Percentiles rank a stretch among this genome's conserved stretches.
These are phyloP conservation scores for Muschampia plurimacula DNA, from an alignment of 2,888 invertebrate genomes.

Conservation along the genomic window DNA sequence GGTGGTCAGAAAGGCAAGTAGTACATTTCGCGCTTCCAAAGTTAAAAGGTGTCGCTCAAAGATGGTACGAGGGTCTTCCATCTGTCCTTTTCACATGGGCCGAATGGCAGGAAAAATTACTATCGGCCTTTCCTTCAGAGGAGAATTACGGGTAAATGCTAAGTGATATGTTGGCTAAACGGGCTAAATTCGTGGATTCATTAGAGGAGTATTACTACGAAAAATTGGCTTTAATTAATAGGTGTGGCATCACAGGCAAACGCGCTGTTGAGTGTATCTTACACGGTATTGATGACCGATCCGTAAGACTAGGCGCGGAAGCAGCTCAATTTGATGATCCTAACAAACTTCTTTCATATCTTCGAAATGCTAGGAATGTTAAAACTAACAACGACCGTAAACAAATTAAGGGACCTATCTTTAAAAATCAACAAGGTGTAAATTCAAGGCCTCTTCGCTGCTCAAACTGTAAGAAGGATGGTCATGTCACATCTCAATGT, in stretches of 20 bases:
- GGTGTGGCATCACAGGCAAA: constrained; percentile 39
- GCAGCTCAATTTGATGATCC: constrained; percentile 42
- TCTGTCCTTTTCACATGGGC: neutral
- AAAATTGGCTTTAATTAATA: constrained; percentile 39
- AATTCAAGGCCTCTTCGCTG: neutral
- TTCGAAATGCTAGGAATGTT: constrained; percentile 28
- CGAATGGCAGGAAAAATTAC: constrained; percentile 39
- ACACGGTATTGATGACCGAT: constrained; percentile 39
- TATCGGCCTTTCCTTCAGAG: constrained; percentile 40
- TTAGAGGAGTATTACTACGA: constrained; percentile 43
- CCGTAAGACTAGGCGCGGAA: constrained; percentile 42
- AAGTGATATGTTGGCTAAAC: neutral
- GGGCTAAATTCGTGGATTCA: constrained; percentile 30
- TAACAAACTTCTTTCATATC: constrained; percentile 40
- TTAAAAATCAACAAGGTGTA: neutral
- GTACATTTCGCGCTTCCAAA: constrained; percentile 40
- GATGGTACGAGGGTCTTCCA: constrained; percentile 37
- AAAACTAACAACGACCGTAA: neutral
- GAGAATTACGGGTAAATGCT: constrained; percentile 42
- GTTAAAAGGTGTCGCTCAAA: constrained; percentile 35
- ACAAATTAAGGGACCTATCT: neutral
- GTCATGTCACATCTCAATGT: neutral
- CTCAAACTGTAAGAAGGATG: neutral
- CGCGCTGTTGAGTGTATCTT: constrained; percentile 42
- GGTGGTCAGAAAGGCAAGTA: constrained; percentile 36